Base-by-base conservation (phyloP, 2,797 vertebrate genomes). In the Adrianichthys oophorus region DNA sequence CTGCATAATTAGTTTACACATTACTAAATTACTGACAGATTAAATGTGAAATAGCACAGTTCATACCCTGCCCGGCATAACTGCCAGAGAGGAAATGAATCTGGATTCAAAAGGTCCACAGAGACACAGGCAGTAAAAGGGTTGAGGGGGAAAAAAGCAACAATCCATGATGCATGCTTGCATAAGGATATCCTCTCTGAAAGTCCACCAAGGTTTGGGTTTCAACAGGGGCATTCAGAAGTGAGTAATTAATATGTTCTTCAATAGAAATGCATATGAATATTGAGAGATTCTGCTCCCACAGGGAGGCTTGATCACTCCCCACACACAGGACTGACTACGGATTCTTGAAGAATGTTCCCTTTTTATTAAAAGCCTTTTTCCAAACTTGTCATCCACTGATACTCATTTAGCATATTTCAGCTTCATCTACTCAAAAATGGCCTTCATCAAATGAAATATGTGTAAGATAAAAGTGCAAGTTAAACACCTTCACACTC, bases 21-120 rank as follows among this genome's bases (percentile, higher is more conserved):
- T 98, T 97, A 97, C 95, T 98, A 98, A 98, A 98, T 98, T 99
- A 98, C 97, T 94, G 95, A 95, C 95, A 96, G 96, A 99, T 98
- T 99, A 98, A 97, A 98, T 94, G 95, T 94, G 94, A 98, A 98
- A 96, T 94, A 94, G 92, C 90, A 90, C 92, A 94, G 95, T 96
- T 98, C 95, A 96, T 97, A 97, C 92, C 91, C 89, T 85, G 91
- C 87, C 62, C 59, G 46, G 51, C 95, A 96, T 97, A 98, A 98
- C 94, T 97, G 96, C 95, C 95, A 94, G 94, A 95, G 90, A 97
- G 96, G 96, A 98, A 98, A 99, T 98, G 93, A 98, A 98, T 98
- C 98, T 98, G 93, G 96, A 98, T 98, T 96, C 93, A 97, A 97
- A 95, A 91, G 91, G 93, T 93, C 97, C 95, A 95, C 65, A 15